Base-by-base conservation (phyloP, 2,888 invertebrate species). In the Andrena bucephala region DNA sequence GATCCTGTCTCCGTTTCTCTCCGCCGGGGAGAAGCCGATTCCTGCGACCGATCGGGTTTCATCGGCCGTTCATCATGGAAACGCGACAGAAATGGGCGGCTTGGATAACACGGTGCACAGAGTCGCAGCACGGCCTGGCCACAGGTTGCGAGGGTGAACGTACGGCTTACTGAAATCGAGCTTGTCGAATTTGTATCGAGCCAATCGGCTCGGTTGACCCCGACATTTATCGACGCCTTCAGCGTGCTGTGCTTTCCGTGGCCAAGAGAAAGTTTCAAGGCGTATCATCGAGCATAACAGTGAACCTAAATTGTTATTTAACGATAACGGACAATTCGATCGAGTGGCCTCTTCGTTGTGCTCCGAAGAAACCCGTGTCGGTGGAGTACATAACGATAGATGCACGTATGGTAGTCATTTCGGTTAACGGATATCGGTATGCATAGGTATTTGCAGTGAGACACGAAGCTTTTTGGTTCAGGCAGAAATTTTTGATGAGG, bases 41-140 rank as follows among this genome's bases (percentile, higher is more conserved):
- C 87, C 69, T 72, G 60, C 48, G n/a, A 20, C 13, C 57, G 85
- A 84, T 86, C 81, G 69, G 60, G 85, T 86, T 86, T 85, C 85
- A 84, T 74, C 57, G 76, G 77, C 13, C 62, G 54, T 62, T 48
- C 69, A 57, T 78, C 65, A 62, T 27, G 50, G 54, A 76, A 33
- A 24, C 65, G 57, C 20, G 36, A 72, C 63, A 60, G 48, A 68
- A 60, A 65, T 48, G 24, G 4, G n/a, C 27, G n/a, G 5, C 36
- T 75, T 66, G 60, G 50, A 62, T 73, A 62, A 78, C 48, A 36
- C n/a, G 29, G 54, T 62, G 54, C 24, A 36, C 42, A 31, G 48
- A 33, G 48, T 65, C n/a, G 42, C n/a, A 8, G 29, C 48, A 8
- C 27, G 52, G 7, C 20, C 10, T 24, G 42, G 57, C 31, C 10